These are phyloP conservation scores for Leptodactylus fallax DNA, from an alignment of 2,797 vertebrate species.

Conservation along the genomic window DNA sequence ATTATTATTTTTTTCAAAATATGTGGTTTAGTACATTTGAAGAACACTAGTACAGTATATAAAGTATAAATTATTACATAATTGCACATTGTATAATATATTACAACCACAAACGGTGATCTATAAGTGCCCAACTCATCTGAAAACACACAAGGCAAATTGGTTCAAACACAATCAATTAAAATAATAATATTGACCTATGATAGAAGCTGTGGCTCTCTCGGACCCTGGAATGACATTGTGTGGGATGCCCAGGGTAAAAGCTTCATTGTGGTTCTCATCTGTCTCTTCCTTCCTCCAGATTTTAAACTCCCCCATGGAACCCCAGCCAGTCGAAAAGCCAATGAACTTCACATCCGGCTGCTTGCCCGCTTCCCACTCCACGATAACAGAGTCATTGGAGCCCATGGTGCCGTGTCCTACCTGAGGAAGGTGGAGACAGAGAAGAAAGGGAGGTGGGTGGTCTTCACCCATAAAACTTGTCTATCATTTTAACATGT, in stretches of 20 bases:
- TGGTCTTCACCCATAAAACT: conserved; percentile 40
- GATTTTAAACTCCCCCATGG: conserved; percentile 93
- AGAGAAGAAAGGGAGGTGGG: conserved; percentile 45
- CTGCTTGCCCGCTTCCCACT: conserved; percentile 80
- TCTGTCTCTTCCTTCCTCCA: conserved; percentile 93
- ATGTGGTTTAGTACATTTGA: background rate
- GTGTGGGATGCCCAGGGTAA: conserved; percentile 91
- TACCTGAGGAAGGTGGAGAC: conserved; percentile 77
- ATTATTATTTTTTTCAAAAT: background rate
- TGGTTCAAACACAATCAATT: background rate
- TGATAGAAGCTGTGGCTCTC: conserved; percentile 88
- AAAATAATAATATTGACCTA: conserved; percentile 76
- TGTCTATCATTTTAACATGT: conserved; percentile 4
- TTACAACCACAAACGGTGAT: background rate
- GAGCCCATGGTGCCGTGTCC: conserved; percentile 85
- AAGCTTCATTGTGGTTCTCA: conserved; percentile 95
- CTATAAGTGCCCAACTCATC: background rate
- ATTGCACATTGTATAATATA: too few relatives aligned
- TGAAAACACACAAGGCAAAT: background rate
- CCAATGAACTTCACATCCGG: conserved; percentile 89
- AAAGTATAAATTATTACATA: background rate
- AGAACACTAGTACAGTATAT: background rate
- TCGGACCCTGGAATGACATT: conserved; percentile 92
- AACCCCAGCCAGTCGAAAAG: conserved; percentile 96
- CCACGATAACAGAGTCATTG: conserved; percentile 86